Base-by-base conservation (phyloP, 1,140 invertebrate species). In the Meloidogyne chitwoodi region DNA sequence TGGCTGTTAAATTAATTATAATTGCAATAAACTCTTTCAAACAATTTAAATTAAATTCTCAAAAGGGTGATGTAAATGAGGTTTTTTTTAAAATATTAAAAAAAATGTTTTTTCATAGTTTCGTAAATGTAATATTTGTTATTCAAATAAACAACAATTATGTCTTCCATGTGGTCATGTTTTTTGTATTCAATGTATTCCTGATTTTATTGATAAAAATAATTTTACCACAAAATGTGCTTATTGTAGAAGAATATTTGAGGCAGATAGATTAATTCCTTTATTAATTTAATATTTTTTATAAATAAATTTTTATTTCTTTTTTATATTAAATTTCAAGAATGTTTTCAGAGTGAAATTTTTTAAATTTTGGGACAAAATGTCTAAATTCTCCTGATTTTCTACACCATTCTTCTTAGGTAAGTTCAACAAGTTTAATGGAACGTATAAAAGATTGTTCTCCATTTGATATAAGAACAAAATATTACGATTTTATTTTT, bases 231-330 rank as follows among this genome's bases (percentile, higher is more conserved):
- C 48, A 56, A 56, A n/a, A 56, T 56, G 48, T 56, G 48, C 48
- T 56, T 56, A 56, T 56, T 56, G 48, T 56, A 56, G 48, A 56
- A 56, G n/a, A 56, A n/a, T 56, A 56, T 56, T 56, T 56, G 48
- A 56, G 6, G 48, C 48, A 6, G 48, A 56, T n/a, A 56, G 48
- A 56, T 56, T 56, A 56, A 56, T 56, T 56, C 48, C 48, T n/a
- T 56, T 56, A 56, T 56, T 56, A 56, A 56, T n/a, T 56, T 56
- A 56, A 56, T n/a, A 19, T 31, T 38, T 0, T 10, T 38, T 38
- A 8, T 38, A 8, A 10, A 8, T 10, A 38, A 38, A 38, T 10
- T 3, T 38, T 38, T 38, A 38, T 38, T 38, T 38, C 83, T 85
- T 19, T 76, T 76, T 4, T 22, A 74, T n/a, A n/a, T n/a, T n/a